phyloP scores from a whole-genome alignment of 37 sponge, comb jelly and placozoan species.

The Sycon ciliatum region DNA sequence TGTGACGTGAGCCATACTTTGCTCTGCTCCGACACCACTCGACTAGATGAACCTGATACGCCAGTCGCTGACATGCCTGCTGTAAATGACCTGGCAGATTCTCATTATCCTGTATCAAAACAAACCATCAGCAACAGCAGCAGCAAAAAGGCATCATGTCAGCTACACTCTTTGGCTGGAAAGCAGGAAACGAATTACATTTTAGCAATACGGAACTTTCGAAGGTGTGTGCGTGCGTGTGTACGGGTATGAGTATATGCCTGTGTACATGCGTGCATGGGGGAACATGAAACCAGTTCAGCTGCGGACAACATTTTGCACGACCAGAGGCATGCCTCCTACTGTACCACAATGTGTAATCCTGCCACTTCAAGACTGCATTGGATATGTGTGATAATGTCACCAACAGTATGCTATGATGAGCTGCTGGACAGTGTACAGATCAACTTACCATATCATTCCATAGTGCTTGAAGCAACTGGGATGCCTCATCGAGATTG shows the following conservation, averaged over 20 bases:
- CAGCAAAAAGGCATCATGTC: background rate
- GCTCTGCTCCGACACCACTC: constrained; percentile 90
- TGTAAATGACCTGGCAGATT: constrained; percentile 48
- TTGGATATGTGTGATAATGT: too few species aligned
- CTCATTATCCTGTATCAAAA: constrained; percentile 30
- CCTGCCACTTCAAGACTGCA: too few species aligned
- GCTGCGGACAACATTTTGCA: background rate
- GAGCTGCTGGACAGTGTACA: too few species aligned
- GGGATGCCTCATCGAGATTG: constrained; percentile 45
- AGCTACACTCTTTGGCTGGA: background rate
- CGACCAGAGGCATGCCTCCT: too few species aligned
- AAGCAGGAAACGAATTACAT: background rate
- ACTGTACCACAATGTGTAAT: too few species aligned
- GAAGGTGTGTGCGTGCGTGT: too few species aligned
- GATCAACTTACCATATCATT: constrained; percentile 21
- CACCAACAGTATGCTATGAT: too few species aligned
- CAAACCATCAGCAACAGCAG: background rate
- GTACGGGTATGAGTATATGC: too few species aligned
- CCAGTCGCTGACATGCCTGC: constrained; percentile 65
- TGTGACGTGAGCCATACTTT: constrained; percentile 25
- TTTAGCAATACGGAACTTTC: too few species aligned
- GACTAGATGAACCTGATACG: constrained; percentile 76
- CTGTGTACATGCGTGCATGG: too few species aligned
- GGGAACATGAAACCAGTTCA: too few species aligned
- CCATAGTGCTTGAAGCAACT: constrained; percentile 72